Conservation (phyloP, 2,888 invertebrate species). For the Lycocerus yunnanus region DNA sequence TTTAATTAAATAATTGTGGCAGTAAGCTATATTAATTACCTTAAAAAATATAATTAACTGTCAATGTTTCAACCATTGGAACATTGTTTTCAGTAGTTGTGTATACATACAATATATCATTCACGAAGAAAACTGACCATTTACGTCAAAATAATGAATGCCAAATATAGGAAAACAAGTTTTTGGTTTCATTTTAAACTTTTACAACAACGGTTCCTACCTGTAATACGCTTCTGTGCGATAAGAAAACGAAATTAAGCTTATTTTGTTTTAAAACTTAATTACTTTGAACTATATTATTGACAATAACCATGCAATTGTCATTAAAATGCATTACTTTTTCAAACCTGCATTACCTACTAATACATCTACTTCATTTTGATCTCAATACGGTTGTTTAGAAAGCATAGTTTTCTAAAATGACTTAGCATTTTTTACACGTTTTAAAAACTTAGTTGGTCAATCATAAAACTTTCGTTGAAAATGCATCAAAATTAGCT, state of each 20-base stretch:
- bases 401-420: conserved; percentile 3
- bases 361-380: not conserved
- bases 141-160: conserved; percentile 28
- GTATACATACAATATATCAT: conserved; percentile 15
- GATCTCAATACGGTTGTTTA: conserved; percentile 5
- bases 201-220: not conserved
- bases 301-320: not conserved
- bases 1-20: not conserved
- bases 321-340: not conserved
- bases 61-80: not conserved
- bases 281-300: not conserved
- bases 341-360: not conserved
- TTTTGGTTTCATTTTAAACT: conserved; percentile 9
- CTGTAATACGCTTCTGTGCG: not conserved
- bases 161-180: conserved; percentile 29
- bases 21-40: not conserved
- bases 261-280: not conserved
- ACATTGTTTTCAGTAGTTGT: conserved; percentile 18
- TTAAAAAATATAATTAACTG: conserved; percentile 9
- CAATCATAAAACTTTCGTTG: conserved; percentile 1
- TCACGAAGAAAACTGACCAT: conserved; percentile 19
- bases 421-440: conserved; percentile 3
- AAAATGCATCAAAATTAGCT: not conserved
- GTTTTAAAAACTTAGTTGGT: not conserved
- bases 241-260: not conserved